phyloP scores from a whole-genome alignment of 2,888 invertebrate genomes.

The Zaprionus lineosus region DNA sequence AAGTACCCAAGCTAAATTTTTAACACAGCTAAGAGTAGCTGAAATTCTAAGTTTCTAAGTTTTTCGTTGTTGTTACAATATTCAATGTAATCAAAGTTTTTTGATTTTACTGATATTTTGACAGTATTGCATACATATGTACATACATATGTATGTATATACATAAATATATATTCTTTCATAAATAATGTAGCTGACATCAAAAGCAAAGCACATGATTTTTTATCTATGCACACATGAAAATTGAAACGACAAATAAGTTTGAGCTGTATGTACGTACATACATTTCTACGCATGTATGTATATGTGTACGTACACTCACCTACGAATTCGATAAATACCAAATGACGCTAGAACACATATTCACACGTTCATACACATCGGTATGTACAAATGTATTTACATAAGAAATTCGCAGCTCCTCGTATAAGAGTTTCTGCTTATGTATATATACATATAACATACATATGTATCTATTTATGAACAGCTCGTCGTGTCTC shows the following conservation, averaged over 20 bases:
- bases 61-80: no score
- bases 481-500: conserved; percentile 17
- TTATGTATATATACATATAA: not conserved
- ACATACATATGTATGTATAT: conserved; percentile 20
- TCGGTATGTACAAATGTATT: conserved; percentile 4
- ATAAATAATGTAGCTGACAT: conserved; percentile 16
- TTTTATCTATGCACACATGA: conserved; percentile 49
- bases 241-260: conserved; percentile 62
- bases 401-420: conserved; percentile 14
- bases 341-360: conserved; percentile 20
- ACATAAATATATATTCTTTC: not conserved
- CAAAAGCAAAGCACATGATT: conserved; percentile 50
- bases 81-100: conserved; percentile 24
- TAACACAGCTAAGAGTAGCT: no score
- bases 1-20: no score
- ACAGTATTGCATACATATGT: conserved; percentile 11
- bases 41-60: no score
- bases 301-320: conserved; percentile 23
- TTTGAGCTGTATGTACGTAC: conserved; percentile 8
- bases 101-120: no score
- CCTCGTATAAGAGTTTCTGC: not conserved
- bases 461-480: conserved; percentile 17
- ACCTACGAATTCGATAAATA: conserved; percentile 30
- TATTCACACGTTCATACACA: conserved; percentile 16
- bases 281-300: not conserved